Evolutionary conservation across 2,113 vertebrate genomes (phyloP).

Genomic region (Ammodytes dubius): DNA sequence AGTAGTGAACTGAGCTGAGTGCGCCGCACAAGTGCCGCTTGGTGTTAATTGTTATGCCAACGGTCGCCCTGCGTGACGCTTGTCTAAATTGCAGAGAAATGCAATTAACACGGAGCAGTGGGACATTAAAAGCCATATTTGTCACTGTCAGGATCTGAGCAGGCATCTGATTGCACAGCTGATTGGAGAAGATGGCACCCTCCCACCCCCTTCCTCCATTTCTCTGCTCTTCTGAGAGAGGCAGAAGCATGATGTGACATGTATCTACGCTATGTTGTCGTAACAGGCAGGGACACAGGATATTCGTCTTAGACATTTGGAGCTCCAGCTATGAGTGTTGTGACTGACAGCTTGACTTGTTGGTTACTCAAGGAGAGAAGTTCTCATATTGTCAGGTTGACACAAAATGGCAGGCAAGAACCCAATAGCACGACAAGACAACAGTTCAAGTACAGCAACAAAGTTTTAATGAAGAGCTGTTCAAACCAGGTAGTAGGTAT

Average conservation of each 20-base stretch:
- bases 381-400: too few relatives aligned
- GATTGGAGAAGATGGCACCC: slow-evolving; percentile 73
- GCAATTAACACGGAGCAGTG: slow-evolving; percentile 82
- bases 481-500: too few relatives aligned
- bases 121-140: slow-evolving; percentile 84
- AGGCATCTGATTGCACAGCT: slow-evolving; percentile 78
- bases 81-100: slow-evolving; percentile 74
- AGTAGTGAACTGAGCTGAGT: slow-evolving; percentile 36
- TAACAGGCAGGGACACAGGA: slow-evolving; percentile 1
- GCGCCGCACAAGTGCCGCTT: slow-evolving; percentile 46
- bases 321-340: slow-evolving; percentile 20
- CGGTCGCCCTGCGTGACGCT: slow-evolving; percentile 66
- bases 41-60: slow-evolving; percentile 73
- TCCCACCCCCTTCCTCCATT: neutral
- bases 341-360: slow-evolving; percentile 37
- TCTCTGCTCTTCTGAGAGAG: slow-evolving; percentile 12
- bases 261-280: neutral
- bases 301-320: neutral
- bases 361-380: slow-evolving; percentile 2
- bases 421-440: too few relatives aligned
- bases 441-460: too few relatives aligned
- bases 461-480: too few relatives aligned
- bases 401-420: too few relatives aligned
- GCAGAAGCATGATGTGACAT: slow-evolving; percentile 17
- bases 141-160: slow-evolving; percentile 79